Evolutionary conservation across 92 coral and sea anemone species (phyloP).

Genomic region (Porites evermanni): DNA sequence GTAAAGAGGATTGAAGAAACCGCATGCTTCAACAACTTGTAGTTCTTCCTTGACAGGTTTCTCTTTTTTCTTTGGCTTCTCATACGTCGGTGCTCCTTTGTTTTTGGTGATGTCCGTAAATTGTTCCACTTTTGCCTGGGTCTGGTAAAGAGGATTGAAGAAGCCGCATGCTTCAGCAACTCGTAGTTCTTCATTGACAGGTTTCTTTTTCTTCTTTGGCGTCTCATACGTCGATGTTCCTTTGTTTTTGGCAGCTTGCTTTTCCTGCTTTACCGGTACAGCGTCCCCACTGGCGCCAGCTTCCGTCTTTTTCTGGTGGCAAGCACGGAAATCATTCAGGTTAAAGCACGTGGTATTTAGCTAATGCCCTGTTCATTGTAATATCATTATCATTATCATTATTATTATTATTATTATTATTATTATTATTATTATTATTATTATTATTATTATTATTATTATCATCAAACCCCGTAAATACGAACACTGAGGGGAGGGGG

Average conservation of each 20-base stretch:
- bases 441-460: too few relatives aligned
- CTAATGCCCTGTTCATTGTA: too few relatives aligned
- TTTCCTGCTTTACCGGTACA: slow-evolving; percentile 11
- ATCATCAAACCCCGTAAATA: too few relatives aligned
- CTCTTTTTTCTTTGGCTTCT: slow-evolving; percentile 23
- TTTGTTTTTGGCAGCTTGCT: neutral
- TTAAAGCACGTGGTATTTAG: too few relatives aligned
- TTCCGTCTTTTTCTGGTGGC: slow-evolving; percentile 4
- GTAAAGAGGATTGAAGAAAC: slow-evolving; percentile 53
- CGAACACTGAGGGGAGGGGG: too few relatives aligned
- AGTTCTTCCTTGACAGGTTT: slow-evolving; percentile 21
- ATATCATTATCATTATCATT: too few relatives aligned
- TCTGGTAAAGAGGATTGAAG: slow-evolving; percentile 52
- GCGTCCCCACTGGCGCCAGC: slow-evolving; percentile 11
- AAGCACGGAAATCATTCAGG: neutral
- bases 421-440: too few relatives aligned
- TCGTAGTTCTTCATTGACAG: slow-evolving; percentile 5
- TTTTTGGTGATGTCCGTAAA: slow-evolving; percentile 32
- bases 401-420: too few relatives aligned
- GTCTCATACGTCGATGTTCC: slow-evolving; percentile 25
- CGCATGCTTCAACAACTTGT: slow-evolving; percentile 15
- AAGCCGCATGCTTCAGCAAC: slow-evolving; percentile 27
- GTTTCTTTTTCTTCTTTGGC: slow-evolving; percentile 27
- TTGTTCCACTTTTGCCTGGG: slow-evolving; percentile 11
- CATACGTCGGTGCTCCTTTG: slow-evolving; percentile 10